Base-by-base conservation (phyloP, 2,797 vertebrate species). In the Mus spretus region DNA sequence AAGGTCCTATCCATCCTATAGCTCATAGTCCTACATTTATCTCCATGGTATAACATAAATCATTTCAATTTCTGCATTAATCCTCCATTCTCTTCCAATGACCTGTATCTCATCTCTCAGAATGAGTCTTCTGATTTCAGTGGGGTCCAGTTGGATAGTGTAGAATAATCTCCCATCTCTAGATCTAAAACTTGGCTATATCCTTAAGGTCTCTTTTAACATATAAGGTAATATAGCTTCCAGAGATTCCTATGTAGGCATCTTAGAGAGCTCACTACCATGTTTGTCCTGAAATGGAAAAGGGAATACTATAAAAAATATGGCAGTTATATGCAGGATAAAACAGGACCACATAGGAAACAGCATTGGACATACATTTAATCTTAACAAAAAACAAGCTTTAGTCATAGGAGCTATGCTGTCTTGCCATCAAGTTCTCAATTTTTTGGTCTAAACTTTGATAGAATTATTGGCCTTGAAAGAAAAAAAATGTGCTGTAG, bases 151-250 rank as follows among this genome's bases (percentile, higher is more conserved):
- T 12, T 17, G 13, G 1, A 74, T 74, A 92, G 47, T 47, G 2
- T 31, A 81, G 6, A 17, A 37, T 84, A 77, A 75, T 77, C 3
- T 72, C 47, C 67, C 34, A 67, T 67, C 24, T 92, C 34, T 57
- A 53, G 9, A 77, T 65, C 74, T 17, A 90, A 89, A 78, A 72
- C 40, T 79, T 72, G 61, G 47, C 50, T 53, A 92, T 14, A n/a
- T 75, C 20, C 93, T 10, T 61, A 90, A 53, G 90, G 59, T 89
- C 22, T 8, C 13, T 88, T 97, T 90, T 63, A 22, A 11, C 13
- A 24, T 59, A 12, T 91, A 89, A 83, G 0, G 19, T 67, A 84
- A 37, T 37, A 34, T 74, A 70, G 10, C 9, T 82, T 74, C 14
- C 47, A 84, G 22, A 26, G 34, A 75, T 81, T 75, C 59, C 13